Conservation (phyloP, 2,113 vertebrate genomes). For the Sphyrna mokarran region DNA sequence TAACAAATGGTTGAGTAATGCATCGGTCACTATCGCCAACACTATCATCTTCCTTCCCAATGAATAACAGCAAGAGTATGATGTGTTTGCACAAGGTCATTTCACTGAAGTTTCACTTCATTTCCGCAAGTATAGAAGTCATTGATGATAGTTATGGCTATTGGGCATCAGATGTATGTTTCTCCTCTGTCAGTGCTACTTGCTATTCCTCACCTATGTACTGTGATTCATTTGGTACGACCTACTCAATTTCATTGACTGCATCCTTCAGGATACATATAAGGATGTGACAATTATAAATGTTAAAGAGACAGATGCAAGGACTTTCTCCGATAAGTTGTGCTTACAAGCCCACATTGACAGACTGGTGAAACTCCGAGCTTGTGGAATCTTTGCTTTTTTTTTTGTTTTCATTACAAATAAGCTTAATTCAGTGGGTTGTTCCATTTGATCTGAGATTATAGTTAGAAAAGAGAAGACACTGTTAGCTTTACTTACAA, state of each 20-base stretch:
- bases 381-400: background rate
- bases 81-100: no score
- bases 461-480: background rate
- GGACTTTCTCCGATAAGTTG: background rate
- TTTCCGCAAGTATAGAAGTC: no score
- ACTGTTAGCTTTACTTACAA: background rate
- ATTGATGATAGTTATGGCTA: no score
- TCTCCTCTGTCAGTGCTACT: no score
- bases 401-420: background rate
- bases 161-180: no score
- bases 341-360: background rate
- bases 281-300: background rate
- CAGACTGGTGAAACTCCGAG: background rate
- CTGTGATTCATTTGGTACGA: no score
- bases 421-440: background rate
- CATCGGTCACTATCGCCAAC: no score
- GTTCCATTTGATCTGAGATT: background rate
- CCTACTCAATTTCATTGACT: background rate
- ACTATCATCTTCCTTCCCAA: no score
- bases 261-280: background rate
- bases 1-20: no score
- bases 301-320: background rate
- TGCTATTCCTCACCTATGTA: no score
- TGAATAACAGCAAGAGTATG: no score
- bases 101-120: no score